A percentile compares a stretch with the other conserved stretches of the same genome.
Conservation (phyloP, 2,888 invertebrate species). For the Pseudococcus viburni region DNA sequence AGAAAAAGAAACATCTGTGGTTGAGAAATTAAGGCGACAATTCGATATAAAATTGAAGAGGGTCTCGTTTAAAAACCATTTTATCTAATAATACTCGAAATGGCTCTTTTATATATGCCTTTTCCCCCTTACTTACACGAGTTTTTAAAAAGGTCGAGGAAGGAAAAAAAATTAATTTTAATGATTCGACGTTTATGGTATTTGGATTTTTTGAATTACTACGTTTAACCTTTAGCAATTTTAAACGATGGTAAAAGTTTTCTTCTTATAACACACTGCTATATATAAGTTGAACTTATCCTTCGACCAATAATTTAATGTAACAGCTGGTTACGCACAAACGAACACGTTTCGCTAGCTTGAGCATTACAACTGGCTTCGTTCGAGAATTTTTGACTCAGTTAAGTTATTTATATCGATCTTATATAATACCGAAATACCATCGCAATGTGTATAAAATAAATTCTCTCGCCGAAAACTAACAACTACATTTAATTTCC, state of each 20-base stretch:
- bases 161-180: constrained; percentile 12
- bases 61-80: constrained; percentile 3
- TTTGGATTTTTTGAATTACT: constrained; percentile 46
- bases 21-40: background rate
- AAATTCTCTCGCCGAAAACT: constrained; percentile 20
- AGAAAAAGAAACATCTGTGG: too few relatives aligned
- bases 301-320: constrained; percentile 60
- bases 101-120: background rate
- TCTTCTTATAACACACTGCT: constrained; percentile 7
- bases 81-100: background rate
- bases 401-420: constrained; percentile 54
- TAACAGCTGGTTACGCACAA: constrained; percentile 66
- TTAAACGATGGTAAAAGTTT: constrained; percentile 41
- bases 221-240: constrained; percentile 45
- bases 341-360: constrained; percentile 64
- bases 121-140: too few relatives aligned
- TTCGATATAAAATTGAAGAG: background rate
- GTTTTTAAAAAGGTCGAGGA: background rate
- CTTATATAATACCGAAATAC: constrained; percentile 49
- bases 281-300: constrained; percentile 55
- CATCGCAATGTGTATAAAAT: constrained; percentile 35
- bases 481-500: constrained; percentile 24
- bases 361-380: constrained; percentile 51
- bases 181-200: constrained; percentile 29
- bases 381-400: constrained; percentile 40